Conservation (phyloP, 1,140 invertebrate species). For the Drusus annulatus region DNA sequence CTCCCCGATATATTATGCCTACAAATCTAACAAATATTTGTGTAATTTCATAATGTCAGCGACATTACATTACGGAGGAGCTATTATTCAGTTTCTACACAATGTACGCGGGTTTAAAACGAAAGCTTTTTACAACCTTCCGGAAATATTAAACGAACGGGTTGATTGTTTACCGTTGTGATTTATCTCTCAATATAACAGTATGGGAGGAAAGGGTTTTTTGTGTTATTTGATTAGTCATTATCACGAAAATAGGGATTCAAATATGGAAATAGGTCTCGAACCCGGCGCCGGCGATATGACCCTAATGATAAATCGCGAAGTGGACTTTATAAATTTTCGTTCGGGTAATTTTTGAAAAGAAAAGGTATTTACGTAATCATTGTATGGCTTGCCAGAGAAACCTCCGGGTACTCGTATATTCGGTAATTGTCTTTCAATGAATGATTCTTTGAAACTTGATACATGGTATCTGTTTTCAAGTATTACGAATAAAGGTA, state of each 20-base stretch:
- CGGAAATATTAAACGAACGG: conserved; percentile 30
- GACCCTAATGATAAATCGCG: background rate
- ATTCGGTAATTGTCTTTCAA: too few relatives aligned
- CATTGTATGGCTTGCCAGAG: too few relatives aligned
- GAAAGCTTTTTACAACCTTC: conserved; percentile 13
- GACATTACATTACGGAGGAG: conserved; percentile 4
- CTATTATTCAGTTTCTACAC: background rate
- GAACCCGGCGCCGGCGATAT: background rate
- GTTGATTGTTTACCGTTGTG: conserved; percentile 20
- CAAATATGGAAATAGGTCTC: background rate
- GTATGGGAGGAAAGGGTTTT: conserved; percentile 4
- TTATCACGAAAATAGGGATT: conserved; percentile 21
- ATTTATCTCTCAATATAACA: conserved; percentile 15
- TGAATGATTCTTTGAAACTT: too few relatives aligned
- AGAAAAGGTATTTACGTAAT: too few relatives aligned
- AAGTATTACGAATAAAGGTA: too few relatives aligned
- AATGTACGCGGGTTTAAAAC: conserved; percentile 19
- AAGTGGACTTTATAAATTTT: background rate
- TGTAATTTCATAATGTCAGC: conserved; percentile 41
- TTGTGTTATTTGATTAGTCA: conserved; percentile 28
- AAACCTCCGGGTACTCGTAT: too few relatives aligned
- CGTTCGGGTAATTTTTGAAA: too few relatives aligned
- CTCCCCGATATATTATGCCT: conserved; percentile 26
- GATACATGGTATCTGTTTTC: too few relatives aligned
- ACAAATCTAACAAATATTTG: conserved; percentile 52